Evolutionary conservation across 2,113 vertebrate species (phyloP), one percentile per base, ranked within the genome.

Genomic region (Nothoprocta pentlandii): DNA sequence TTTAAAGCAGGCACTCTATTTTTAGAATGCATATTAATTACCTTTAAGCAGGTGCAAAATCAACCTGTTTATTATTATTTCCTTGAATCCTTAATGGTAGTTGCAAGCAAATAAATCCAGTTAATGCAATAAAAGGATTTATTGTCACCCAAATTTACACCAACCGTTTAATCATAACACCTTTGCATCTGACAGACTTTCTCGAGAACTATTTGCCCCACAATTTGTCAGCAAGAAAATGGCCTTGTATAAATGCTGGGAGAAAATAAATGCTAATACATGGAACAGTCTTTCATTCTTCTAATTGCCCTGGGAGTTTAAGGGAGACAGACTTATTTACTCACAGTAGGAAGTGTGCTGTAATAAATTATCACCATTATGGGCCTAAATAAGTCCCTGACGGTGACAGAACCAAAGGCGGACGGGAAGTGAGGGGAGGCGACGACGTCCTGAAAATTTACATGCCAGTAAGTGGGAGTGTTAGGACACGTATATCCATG

Each of bases 271-370:
- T 97, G 97, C 95, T 98, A 98, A 98, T 98, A 96, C 44, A 23
- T 86, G 92, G 92, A 94, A 97, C 96, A 92, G 97, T 96, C 97
- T 97, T 98, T 97, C 97, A 97, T 98, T 97, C 97, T 97, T 97
- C 96, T 98, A 98, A 98, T 98, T 98, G 97, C 97, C 97, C 87
- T 82, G 97, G 96, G 98, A 98, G 97, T 97, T 97, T 98, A 97
- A 97, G 97, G 95, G 95, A 98, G 98, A 97, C 97, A 98, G 97
- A 97, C 97, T 98, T 98, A 98, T 98, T 98, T 98, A 98, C 98
- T 98, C 97, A 96, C 92, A 77, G 95, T 93, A 97, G 97, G 96
- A 98, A 98, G 97, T 95, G 96, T 83, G 93, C 95, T 89, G 96
- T 96, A 98, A 98, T 98, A 98, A 98, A 98, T 98, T 98, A 98